Conservation (phyloP, 2,797 vertebrate species). For the Macropodus opercularis region DNA sequence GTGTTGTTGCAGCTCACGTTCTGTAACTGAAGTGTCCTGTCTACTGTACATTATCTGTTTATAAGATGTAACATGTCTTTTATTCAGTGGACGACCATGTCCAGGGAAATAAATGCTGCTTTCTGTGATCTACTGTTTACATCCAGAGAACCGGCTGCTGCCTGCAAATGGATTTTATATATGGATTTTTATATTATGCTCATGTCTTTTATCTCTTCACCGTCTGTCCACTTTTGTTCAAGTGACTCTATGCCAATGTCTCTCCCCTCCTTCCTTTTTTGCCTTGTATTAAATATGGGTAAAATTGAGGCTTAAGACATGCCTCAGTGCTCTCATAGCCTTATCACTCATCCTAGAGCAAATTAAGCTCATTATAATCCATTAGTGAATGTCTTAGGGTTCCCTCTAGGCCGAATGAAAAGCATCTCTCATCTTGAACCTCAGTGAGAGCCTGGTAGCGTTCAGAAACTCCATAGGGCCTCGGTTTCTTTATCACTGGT, state of each 20-base stretch:
- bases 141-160: constrained; percentile 10
- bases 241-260: constrained; percentile 28
- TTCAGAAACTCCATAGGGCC: constrained; percentile 48
- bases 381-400: constrained; percentile 64
- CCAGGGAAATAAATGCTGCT: background rate
- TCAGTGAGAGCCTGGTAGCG: constrained; percentile 40
- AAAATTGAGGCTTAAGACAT: constrained; percentile 59
- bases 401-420: constrained; percentile 57
- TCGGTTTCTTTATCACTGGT: constrained; percentile 33
- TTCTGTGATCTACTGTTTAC: background rate
- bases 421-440: constrained; percentile 64
- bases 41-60: background rate
- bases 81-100: background rate
- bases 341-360: constrained; percentile 71
- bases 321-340: constrained; percentile 56
- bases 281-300: constrained; percentile 52
- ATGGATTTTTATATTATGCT: constrained; percentile 20
- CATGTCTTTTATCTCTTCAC: constrained; percentile 26
- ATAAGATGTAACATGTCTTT: too few species aligned
- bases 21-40: background rate
- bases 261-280: constrained; percentile 33
- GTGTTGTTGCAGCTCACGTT: background rate
- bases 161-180: constrained; percentile 11
- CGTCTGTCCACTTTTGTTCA: constrained; percentile 26
- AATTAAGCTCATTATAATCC: constrained; percentile 77